Evolutionary conservation across 2,888 invertebrate species (phyloP).

Genomic region (Pandemis corylana): DNA sequence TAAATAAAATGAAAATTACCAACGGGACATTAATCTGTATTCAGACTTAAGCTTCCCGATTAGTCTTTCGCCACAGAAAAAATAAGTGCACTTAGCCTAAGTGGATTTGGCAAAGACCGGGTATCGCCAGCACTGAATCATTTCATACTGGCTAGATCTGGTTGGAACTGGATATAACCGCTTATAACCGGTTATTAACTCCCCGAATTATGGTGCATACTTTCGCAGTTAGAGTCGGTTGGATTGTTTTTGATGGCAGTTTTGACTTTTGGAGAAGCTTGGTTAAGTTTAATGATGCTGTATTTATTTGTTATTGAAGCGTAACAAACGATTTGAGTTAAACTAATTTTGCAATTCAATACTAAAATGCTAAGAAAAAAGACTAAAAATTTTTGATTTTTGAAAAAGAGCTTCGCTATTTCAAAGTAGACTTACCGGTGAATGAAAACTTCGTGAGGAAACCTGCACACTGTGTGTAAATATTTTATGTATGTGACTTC

Average conservation of each 20-base stretch:
- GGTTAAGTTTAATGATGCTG: background rate
- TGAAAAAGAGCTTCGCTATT: too few relatives aligned
- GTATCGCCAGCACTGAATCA: conserved; percentile 33
- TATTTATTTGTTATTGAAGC: background rate
- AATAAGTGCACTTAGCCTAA: conserved; percentile 61
- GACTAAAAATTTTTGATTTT: background rate
- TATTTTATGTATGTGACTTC: too few relatives aligned
- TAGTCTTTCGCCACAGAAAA: conserved; percentile 55
- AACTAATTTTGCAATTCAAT: background rate
- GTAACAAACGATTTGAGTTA: background rate
- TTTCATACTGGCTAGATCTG: conserved; percentile 29
- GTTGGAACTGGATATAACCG: conserved; percentile 36
- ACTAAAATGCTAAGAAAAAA: too few relatives aligned
- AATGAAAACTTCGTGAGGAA: too few relatives aligned
- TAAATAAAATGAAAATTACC: conserved; percentile 50
- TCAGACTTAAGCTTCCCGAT: conserved; percentile 52
- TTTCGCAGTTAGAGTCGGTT: conserved; percentile 35
- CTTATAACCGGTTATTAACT: conserved; percentile 40
- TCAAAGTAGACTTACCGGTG: too few relatives aligned
- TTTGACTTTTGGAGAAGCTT: conserved; percentile 14
- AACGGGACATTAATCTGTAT: conserved; percentile 53
- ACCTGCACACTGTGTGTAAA: too few relatives aligned
- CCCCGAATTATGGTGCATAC: conserved; percentile 38
- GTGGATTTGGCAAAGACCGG: conserved; percentile 64
- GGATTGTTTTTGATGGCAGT: conserved; percentile 36